A percentile compares a stretch with the other conserved stretches of the same genome.
Evolutionary conservation across 1,140 invertebrate genomes (phyloP).

Genomic region (Diabrotica undecimpunctata): DNA sequence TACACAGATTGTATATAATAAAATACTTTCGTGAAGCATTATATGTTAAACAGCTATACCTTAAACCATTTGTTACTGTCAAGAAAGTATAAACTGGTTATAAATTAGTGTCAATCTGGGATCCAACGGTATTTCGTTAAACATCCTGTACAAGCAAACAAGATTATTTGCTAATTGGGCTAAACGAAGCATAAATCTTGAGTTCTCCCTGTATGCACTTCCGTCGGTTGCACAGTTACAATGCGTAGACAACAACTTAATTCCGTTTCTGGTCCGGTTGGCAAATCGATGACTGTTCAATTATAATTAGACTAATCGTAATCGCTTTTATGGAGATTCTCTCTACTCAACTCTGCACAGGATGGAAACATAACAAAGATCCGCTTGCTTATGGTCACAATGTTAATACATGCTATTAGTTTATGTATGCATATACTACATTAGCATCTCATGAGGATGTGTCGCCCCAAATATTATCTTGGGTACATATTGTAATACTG

Average conservation of each 20-base stretch:
- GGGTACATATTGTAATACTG: background rate
- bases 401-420: conserved; percentile 4
- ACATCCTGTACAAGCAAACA: too few relatives aligned
- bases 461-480: background rate
- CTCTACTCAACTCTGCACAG: background rate
- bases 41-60: too few relatives aligned
- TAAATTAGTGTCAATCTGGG: too few relatives aligned
- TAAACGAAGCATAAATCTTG: background rate
- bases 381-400: background rate
- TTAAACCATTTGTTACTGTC: too few relatives aligned
- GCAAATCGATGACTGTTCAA: conserved; percentile 11
- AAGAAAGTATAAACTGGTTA: too few relatives aligned
- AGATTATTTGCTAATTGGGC: too few relatives aligned
- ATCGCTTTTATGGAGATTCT: conserved; percentile 10
- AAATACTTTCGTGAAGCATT: too few relatives aligned
- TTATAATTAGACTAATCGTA: conserved; percentile 4
- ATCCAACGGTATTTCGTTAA: too few relatives aligned
- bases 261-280: conserved; percentile 9
- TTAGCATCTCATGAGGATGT: background rate
- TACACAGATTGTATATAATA: too few relatives aligned
- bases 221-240: background rate
- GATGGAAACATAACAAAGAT: conserved; percentile 1
- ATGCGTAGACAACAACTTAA: conserved; percentile 9
- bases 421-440: background rate
- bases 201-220: background rate